Base-by-base conservation (phyloP, 1,140 invertebrate species). In the Polyergus mexicanus region DNA sequence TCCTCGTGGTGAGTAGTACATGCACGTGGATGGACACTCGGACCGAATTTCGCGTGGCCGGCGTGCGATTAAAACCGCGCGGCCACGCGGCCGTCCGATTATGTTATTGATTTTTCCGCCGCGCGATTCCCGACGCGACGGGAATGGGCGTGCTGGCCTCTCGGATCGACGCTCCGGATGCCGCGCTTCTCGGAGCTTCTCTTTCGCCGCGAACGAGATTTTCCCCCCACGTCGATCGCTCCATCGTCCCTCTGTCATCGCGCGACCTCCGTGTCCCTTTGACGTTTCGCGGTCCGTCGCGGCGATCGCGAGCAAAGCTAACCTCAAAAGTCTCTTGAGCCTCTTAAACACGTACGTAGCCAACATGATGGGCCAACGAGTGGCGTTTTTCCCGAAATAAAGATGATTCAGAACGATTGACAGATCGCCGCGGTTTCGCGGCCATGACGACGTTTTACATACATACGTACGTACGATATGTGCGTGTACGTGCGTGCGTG, bases 341-440 rank as follows among this genome's bases (percentile, higher is more conserved):
- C 41, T 32, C 32, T 32, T 28, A 28, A 0, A 58, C 13, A 41
- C 22, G 41, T n/a, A 22, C 35, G 56, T 71, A 76, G 74, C 44
- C 44, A 71, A 77, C 72, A 77, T 62, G 86, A 56, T 75, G 71
- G 89, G 88, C 85, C 88, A 92, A 90, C 91, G 92, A 90, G 92
- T 92, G 89, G 47, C 47, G 13, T 51, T 51, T 90, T 90, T 92
- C 92, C 89, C 89, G 88, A 92, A 92, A 92, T 93, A 93, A 91
- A 89, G 87, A 86, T 92, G 92, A 93, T 91, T 93, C 92, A 92
- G 85, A 80, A 51, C 81, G 86, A 90, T 89, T 92, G 92, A 92
- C 92, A 92, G 92, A 68, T 92, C 69, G 69, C 54, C 41, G 28
- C 63, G 54, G 51, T 58, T 76, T 81, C 68, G 32, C 19, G 51